phyloP scores from a whole-genome alignment of 1,140 invertebrate genomes.

The Ganaspis sp. region DNA sequence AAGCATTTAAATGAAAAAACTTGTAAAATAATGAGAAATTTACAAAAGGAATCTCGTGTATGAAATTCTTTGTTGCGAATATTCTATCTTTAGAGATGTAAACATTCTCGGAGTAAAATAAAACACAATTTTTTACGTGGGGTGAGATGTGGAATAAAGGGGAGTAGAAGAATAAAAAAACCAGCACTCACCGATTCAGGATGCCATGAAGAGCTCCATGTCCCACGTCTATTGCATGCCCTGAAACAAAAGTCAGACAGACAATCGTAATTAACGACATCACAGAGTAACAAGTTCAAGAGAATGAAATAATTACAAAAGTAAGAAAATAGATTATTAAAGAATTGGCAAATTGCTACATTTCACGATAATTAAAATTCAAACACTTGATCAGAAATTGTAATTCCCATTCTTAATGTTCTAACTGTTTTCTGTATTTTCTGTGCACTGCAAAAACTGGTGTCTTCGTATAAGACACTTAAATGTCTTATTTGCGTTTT shows the following conservation, averaged over 20 bases:
- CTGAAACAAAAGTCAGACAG: constrained; percentile 56
- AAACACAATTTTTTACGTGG: constrained; percentile 16
- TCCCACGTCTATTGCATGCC: constrained; percentile 43
- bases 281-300: constrained; percentile 40
- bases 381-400: no score
- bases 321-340: background rate
- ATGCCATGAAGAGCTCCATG: constrained; percentile 47
- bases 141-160: constrained; percentile 21
- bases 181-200: constrained; percentile 56
- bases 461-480: no score
- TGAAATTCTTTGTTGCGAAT: background rate
- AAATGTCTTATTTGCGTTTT: no score
- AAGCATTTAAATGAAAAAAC: background rate
- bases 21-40: background rate
- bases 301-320: constrained; percentile 55
- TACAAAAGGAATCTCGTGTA: background rate
- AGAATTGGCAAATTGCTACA: no score
- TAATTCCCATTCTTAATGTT: no score
- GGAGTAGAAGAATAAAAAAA: constrained; percentile 19
- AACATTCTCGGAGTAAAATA: background rate
- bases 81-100: background rate
- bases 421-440: no score
- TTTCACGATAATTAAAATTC: no score
- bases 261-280: constrained; percentile 61
- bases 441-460: no score